Percentiles rank a stretch among this genome's conserved stretches.
phyloP scores from a whole-genome alignment of 2,797 vertebrate genomes.

The Diglossa cyanea region DNA sequence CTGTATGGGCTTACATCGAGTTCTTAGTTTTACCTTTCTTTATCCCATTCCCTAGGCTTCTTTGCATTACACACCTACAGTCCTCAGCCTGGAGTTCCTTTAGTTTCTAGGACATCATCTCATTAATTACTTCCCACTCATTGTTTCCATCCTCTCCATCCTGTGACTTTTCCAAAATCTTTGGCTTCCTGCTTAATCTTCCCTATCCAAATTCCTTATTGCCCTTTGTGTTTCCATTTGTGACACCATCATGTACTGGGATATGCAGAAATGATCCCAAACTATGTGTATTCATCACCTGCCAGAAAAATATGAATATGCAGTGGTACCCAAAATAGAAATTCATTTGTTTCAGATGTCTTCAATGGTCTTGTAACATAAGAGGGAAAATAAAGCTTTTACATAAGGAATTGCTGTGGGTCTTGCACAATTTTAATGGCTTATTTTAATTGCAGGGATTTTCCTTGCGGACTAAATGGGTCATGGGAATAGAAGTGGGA shows the following conservation, averaged over 20 bases:
- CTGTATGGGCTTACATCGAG: fast-evolving
- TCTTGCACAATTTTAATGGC: not conserved
- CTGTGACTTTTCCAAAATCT: not conserved
- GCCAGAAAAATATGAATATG: not conserved
- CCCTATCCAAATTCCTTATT: not conserved
- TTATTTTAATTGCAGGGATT: not conserved
- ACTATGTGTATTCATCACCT: not conserved
- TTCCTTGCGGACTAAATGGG: not conserved
- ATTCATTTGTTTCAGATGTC: not conserved
- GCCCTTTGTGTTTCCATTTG: not conserved
- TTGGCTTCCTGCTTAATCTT: not conserved
- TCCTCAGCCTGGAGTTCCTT: not conserved
- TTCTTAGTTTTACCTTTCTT: not conserved
- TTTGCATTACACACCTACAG: not conserved
- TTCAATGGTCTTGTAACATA: not conserved
- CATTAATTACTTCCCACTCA: not conserved
- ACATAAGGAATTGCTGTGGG: not conserved
- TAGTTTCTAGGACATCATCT: not conserved
- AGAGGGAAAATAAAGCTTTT: not conserved
- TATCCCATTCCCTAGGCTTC: not conserved
- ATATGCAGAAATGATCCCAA: not conserved
- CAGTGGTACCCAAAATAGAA: not conserved
- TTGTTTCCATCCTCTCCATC: not conserved
- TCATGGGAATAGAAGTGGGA: not conserved
- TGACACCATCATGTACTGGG: not conserved